These are phyloP conservation scores for Coregonus clupeaformis DNA, from an alignment of 2,113 vertebrate genomes.

Conservation along the genomic window DNA sequence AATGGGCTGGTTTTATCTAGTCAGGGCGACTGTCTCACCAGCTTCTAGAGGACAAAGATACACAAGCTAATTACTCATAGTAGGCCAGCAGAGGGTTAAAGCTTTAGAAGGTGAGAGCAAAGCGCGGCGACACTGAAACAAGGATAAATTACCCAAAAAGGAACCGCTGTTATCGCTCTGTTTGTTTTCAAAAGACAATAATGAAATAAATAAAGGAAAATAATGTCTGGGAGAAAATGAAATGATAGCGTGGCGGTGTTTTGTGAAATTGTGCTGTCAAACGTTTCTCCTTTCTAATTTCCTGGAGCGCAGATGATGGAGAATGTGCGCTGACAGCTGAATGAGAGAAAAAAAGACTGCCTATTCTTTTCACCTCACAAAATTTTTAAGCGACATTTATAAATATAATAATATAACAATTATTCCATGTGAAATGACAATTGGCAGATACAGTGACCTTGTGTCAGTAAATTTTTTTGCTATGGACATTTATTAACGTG, in stretches of 20 bases:
- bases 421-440: constrained; percentile 59
- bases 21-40: constrained; percentile 8
- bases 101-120: constrained; percentile 18
- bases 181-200: constrained; percentile 63
- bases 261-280: constrained; percentile 78
- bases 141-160: constrained; percentile 49
- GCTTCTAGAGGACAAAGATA: constrained; percentile 5
- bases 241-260: constrained; percentile 69
- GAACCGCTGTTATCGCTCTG: constrained; percentile 47
- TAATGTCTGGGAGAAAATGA: constrained; percentile 65
- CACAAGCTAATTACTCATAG: not conserved
- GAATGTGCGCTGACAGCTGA: constrained; percentile 62
- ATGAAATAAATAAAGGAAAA: constrained; percentile 63
- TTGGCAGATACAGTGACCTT: constrained; percentile 57
- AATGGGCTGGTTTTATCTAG: constrained; percentile 13
- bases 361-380: constrained; percentile 29
- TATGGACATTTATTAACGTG: constrained; percentile 53
- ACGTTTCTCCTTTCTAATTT: constrained; percentile 74
- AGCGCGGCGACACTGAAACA: constrained; percentile 2
- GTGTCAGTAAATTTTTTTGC: constrained; percentile 29
- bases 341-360: constrained; percentile 58
- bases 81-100: constrained; percentile 27
- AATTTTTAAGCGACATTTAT: constrained; percentile 54
- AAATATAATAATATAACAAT: constrained; percentile 68
- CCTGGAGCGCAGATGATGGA: constrained; percentile 72